Evolutionary conservation across 2,888 invertebrate species (phyloP).

Genomic region (Apotomis capreana): DNA sequence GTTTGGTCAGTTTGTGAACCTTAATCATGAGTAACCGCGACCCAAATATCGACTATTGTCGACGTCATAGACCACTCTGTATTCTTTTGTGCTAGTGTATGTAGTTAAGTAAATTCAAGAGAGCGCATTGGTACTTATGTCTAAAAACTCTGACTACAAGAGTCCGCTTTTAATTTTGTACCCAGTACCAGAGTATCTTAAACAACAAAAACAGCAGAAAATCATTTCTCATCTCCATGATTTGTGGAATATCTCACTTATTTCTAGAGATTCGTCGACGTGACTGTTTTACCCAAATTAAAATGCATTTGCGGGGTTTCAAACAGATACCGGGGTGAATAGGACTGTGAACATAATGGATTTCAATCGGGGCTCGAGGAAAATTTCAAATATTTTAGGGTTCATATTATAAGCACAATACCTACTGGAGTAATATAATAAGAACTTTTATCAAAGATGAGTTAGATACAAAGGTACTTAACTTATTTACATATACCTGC

Average conservation of each 20-base stretch:
- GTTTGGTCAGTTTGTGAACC: too few relatives aligned
- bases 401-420: background rate
- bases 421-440: background rate
- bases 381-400: background rate
- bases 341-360: conserved; percentile 15
- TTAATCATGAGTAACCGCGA: too few relatives aligned
- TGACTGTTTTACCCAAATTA: conserved; percentile 36
- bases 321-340: conserved; percentile 17
- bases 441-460: background rate
- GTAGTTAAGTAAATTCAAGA: too few relatives aligned
- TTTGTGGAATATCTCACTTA: conserved; percentile 26
- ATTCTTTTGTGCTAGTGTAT: too few relatives aligned
- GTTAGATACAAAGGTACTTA: too few relatives aligned
- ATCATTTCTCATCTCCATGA: background rate
- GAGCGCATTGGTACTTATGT: too few relatives aligned
- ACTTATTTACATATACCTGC: too few relatives aligned
- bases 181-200: background rate
- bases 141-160: too few relatives aligned
- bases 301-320: conserved; percentile 36
- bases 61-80: too few relatives aligned
- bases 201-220: background rate
- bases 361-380: background rate
- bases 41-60: too few relatives aligned
- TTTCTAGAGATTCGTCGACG: conserved; percentile 34
- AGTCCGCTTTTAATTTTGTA: too few relatives aligned